Percentiles rank a stretch among this genome's conserved stretches.
These are phyloP conservation scores for Caenorhabditis sp. DNA, from an alignment of 2,888 invertebrate genomes.

Conservation along the genomic window DNA sequence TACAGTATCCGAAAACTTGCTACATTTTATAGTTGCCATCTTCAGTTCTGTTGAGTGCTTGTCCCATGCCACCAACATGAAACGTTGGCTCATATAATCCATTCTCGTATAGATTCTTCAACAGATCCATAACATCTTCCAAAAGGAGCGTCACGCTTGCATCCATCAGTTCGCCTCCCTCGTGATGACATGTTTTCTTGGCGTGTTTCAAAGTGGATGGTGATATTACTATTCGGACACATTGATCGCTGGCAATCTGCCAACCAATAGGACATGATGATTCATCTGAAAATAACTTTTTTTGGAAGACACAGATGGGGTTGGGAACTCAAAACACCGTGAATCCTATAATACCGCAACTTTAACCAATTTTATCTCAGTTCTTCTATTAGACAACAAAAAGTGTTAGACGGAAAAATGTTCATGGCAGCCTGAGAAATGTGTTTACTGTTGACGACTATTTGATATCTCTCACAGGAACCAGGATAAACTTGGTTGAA, in stretches of 20 bases:
- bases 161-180: conserved; percentile 63
- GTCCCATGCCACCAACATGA: conserved; percentile 57
- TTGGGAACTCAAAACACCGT: too few species aligned
- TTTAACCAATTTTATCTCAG: too few species aligned
- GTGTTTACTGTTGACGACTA: too few species aligned
- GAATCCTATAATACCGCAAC: too few species aligned
- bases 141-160: conserved; percentile 24
- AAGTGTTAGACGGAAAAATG: too few species aligned
- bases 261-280: conserved; percentile 75
- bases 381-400: too few species aligned
- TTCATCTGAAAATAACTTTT: conserved; percentile 70
- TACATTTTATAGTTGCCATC: conserved; percentile 67
- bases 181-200: conserved; percentile 57
- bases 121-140: conserved; percentile 61
- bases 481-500: too few species aligned
- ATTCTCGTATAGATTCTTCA: conserved; percentile 55
- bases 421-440: too few species aligned
- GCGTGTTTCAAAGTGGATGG: conserved; percentile 67
- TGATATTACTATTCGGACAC: conserved; percentile 70
- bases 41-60: conserved; percentile 60
- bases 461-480: too few species aligned
- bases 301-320: not conserved
- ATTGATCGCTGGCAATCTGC: conserved; percentile 71
- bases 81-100: conserved; percentile 63
- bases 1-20: not conserved